Conservation (phyloP, 1,140 invertebrate genomes). For the Oedothorax gibbosus region DNA sequence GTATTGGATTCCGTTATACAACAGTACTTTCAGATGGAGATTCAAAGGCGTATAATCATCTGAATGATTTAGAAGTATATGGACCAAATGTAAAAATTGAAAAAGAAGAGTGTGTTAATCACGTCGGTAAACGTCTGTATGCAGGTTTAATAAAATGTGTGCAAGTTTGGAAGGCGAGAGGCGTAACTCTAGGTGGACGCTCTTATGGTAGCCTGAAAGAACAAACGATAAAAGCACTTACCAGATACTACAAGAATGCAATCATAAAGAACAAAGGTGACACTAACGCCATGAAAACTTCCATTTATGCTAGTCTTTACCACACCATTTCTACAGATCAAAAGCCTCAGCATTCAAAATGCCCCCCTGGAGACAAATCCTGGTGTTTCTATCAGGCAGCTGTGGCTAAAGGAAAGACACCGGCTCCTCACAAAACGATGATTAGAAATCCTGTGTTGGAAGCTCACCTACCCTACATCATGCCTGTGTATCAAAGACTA, state of each 20-base stretch:
- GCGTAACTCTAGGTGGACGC: not conserved
- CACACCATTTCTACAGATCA: constrained; percentile 6
- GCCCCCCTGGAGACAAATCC: not conserved
- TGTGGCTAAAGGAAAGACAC: not conserved
- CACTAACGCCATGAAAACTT: not conserved
- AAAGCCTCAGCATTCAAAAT: constrained; percentile 12
- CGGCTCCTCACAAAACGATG: not conserved
- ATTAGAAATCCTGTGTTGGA: not conserved
- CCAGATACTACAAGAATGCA: constrained; percentile 13
- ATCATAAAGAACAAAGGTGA: not conserved
- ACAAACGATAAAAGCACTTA: not conserved
- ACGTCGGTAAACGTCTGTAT: not conserved
- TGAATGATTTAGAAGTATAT: not conserved
- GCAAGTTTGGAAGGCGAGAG: not conserved
- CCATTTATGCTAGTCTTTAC: constrained; percentile 27
- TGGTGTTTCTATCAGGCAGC: constrained; percentile 16
- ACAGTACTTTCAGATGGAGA: not conserved
- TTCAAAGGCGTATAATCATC: not conserved
- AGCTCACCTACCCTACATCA: constrained; percentile 8
- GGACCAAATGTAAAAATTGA: not conserved
- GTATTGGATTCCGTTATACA: not conserved
- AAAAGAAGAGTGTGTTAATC: constrained; percentile 27
- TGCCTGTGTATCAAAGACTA: not conserved
- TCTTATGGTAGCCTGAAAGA: constrained; percentile 12
- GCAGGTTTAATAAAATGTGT: not conserved